These are phyloP conservation scores for Drosophila bipectinata DNA, from an alignment of 1,140 invertebrate species.

Conservation along the genomic window DNA sequence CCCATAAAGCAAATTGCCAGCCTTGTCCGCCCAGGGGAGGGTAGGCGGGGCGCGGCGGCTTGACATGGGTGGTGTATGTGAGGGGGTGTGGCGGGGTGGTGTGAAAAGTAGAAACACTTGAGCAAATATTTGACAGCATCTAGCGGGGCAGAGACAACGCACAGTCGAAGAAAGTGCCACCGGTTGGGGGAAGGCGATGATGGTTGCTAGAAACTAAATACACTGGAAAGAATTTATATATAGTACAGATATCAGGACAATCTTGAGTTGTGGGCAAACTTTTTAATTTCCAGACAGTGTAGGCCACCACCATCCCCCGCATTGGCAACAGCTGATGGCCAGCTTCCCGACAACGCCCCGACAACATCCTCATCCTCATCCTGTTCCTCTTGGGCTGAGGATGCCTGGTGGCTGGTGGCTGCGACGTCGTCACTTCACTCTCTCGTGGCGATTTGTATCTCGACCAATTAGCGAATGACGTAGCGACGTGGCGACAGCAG, in stretches of 20 bases:
- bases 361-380: conserved; percentile 39
- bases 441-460: conserved; percentile 67
- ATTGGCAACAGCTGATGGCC: conserved; percentile 13
- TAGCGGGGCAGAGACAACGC: conserved; percentile 23
- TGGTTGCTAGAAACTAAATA: conserved; percentile 16
- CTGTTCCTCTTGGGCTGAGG: conserved; percentile 18
- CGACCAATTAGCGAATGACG: conserved; percentile 79
- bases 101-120: conserved; percentile 54
- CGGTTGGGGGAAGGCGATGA: conserved; percentile 21
- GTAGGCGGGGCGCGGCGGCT: conserved; percentile 1
- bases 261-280: neutral
- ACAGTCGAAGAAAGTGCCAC: conserved; percentile 63
- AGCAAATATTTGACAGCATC: conserved; percentile 66
- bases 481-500: conserved; percentile 67
- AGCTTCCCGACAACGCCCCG: conserved; percentile 52
- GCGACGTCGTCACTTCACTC: conserved; percentile 51
- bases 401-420: neutral
- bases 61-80: conserved; percentile 17
- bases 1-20: conserved; percentile 67
- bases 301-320: conserved; percentile 6
- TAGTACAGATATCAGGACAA: no score
- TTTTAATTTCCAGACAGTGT: conserved; percentile 9
- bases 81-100: conserved; percentile 29
- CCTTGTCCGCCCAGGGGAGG: conserved; percentile 30
- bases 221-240: neutral